These are phyloP conservation scores for Moxostoma hubbsi DNA, from an alignment of 2,797 vertebrate species.

Conservation along the genomic window DNA sequence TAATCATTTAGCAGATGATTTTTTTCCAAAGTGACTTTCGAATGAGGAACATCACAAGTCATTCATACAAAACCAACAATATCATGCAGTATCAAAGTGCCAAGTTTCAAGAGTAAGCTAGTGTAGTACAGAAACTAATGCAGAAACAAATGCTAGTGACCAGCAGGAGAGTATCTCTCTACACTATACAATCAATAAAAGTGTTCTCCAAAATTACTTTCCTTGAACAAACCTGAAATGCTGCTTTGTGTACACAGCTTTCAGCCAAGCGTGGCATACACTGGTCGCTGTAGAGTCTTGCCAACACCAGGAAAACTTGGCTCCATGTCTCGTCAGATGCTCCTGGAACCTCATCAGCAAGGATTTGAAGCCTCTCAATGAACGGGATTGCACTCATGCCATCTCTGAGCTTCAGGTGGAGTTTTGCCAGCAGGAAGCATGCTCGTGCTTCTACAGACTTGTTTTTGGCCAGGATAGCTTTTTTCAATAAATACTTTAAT, in stretches of 20 bases:
- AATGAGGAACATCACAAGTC: no score
- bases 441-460: conserved; percentile 79
- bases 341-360: conserved; percentile 67
- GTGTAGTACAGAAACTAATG: no score
- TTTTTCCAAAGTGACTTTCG: no score
- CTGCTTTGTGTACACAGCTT: conserved; percentile 76
- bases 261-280: conserved; percentile 79
- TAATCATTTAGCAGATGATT: no score
- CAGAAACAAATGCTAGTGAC: no score
- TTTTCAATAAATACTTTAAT: conserved; percentile 80
- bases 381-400: conserved; percentile 78
- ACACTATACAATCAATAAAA: no score
- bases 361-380: conserved; percentile 86
- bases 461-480: conserved; percentile 77
- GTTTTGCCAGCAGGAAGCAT: conserved; percentile 83
- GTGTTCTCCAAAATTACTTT: no score
- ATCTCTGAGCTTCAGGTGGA: conserved; percentile 72
- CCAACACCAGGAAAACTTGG: conserved; percentile 80
- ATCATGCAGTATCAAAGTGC: no score
- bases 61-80: no score
- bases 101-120: no score
- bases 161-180: no score
- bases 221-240: conserved; percentile 57
- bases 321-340: conserved; percentile 58
- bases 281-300: conserved; percentile 77